A percentile compares a stretch with the other conserved stretches of the same genome.
These are phyloP conservation scores for roundworm (Caenorhabditis elegans) DNA, from an alignment of 1,140 invertebrate species.

Conservation along the genomic window WBcel235 BX284606.5:5728501-5729000, in stretches of 20 bases:
- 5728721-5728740: background rate
- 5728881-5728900: slow-evolving; percentile 25
- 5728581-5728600: slow-evolving; percentile 20
- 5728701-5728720: slow-evolving; percentile 10
- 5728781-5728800: slow-evolving; percentile 9
- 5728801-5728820: background rate
- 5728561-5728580: slow-evolving; percentile 19
- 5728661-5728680: background rate
- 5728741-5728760: background rate
- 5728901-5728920: slow-evolving; percentile 30
- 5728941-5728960: slow-evolving; percentile 10
- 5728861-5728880: slow-evolving; percentile 25
- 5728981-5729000: slow-evolving; percentile 14
- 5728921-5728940: slow-evolving; percentile 24
- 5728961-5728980: background rate
- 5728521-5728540: slow-evolving; percentile 3
- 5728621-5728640: slow-evolving; percentile 30
- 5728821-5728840: slow-evolving; percentile 22
- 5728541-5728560: slow-evolving; percentile 18
- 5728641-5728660: slow-evolving; percentile 26
- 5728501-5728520: slow-evolving; percentile 29
- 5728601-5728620: slow-evolving; percentile 18
- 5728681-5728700: background rate
- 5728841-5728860: slow-evolving; percentile 5
- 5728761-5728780: background rate